A percentile compares a stretch with the other conserved stretches of the same genome.
Evolutionary conservation across 2,113 vertebrate genomes (phyloP).

Genomic region (Castor canadensis): DNA sequence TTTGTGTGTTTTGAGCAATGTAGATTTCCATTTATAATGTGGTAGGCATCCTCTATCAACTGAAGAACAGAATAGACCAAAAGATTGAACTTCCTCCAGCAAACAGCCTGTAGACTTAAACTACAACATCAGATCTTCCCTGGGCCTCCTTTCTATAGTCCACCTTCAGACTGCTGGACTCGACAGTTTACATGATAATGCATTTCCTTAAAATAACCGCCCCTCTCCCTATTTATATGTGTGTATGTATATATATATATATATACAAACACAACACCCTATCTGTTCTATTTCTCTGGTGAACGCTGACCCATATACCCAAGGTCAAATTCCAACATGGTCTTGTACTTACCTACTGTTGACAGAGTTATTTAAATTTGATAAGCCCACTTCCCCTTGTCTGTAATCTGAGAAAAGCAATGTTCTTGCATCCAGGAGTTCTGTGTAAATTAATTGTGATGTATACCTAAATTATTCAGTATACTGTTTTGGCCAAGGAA

Average conservation of each 20-base stretch:
- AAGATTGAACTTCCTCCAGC: too few species aligned
- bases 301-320: neutral
- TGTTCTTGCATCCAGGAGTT: neutral
- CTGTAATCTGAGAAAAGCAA: neutral
- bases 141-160: neutral
- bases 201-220: neutral
- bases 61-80: neutral
- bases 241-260: neutral
- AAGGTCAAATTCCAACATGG: neutral
- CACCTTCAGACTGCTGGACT: neutral
- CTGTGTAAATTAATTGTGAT: neutral
- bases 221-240: neutral
- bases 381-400: neutral
- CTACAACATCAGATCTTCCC: neutral
- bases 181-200: neutral
- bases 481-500: neutral
- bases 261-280: neutral
- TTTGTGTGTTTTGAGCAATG: neutral
- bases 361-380: neutral
- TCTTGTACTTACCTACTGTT: neutral
- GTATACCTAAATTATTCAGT: neutral
- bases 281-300: neutral
- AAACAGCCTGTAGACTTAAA: neutral
- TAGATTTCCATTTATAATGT: neutral
- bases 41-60: neutral